Percentiles rank a stretch among this genome's conserved stretches.
phyloP scores from a whole-genome alignment of 2,888 invertebrate genomes.

The Deroplatys truncata region DNA sequence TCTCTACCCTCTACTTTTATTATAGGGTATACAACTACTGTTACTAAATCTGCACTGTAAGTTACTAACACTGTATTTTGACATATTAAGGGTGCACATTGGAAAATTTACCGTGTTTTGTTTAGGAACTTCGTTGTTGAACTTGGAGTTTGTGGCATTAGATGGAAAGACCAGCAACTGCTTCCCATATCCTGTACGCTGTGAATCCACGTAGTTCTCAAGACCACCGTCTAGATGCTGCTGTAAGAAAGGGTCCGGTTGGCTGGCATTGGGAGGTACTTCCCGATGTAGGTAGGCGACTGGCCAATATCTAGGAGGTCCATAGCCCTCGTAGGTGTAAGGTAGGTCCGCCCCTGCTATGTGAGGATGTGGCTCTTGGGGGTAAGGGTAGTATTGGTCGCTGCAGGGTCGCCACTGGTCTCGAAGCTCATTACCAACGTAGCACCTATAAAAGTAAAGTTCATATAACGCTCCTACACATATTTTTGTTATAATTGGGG shows the following conservation, averaged over 20 bases:
- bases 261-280: conserved; percentile 69
- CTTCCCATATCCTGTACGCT: background rate
- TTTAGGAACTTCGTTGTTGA: no score
- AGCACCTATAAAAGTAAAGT: conserved; percentile 55
- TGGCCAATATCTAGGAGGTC: conserved; percentile 57
- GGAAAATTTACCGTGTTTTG: no score
- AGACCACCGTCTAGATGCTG: background rate
- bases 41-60: no score
- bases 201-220: conserved; percentile 8
- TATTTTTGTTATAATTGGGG: no score
- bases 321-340: conserved; percentile 13
- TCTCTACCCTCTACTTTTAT: no score
- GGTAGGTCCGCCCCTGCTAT: conserved; percentile 11
- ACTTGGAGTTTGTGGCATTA: background rate
- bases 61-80: no score
- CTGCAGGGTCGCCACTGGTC: conserved; percentile 87
- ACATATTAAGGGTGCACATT: no score
- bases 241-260: conserved; percentile 25
- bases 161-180: background rate
- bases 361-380: conserved; percentile 31
- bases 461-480: no score
- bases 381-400: conserved; percentile 71
- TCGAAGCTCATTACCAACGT: conserved; percentile 66
- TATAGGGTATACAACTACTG: no score
- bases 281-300: conserved; percentile 77